phyloP scores from a whole-genome alignment of 1,140 invertebrate species.

The Apis dorsata region DNA sequence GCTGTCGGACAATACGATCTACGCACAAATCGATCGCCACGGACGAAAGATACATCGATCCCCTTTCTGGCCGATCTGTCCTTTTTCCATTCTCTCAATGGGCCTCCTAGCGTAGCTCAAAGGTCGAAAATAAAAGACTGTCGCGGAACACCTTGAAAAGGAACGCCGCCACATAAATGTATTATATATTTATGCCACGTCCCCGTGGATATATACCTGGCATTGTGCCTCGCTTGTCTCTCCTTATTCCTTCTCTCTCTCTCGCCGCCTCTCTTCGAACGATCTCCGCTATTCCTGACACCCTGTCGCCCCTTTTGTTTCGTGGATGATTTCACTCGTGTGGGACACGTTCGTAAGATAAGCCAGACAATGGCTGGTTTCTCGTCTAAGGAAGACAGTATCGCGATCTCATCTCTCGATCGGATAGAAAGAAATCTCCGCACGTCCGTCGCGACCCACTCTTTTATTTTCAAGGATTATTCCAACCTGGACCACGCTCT shows the following conservation, averaged over 20 bases:
- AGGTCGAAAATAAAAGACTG: conserved; percentile 61
- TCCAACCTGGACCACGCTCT: not conserved
- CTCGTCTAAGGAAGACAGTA: conserved; percentile 61
- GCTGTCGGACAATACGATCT: conserved; percentile 49
- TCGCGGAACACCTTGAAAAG: conserved; percentile 54
- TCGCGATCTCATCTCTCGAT: conserved; percentile 64
- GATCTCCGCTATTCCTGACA: conserved; percentile 53
- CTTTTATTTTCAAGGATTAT: conserved; percentile 43
- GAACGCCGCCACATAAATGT: conserved; percentile 53
- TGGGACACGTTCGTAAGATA: conserved; percentile 62
- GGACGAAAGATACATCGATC: conserved; percentile 48
- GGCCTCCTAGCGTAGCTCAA: conserved; percentile 39
- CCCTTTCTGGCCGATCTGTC: conserved; percentile 22
- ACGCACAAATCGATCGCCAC: conserved; percentile 46
- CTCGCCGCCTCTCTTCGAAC: not conserved
- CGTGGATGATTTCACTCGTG: conserved; percentile 64
- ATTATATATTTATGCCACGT: conserved; percentile 63
- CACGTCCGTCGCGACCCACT: not conserved
- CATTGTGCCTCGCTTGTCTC: conserved; percentile 49
- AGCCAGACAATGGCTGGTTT: conserved; percentile 59
- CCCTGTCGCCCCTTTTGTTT: conserved; percentile 62
- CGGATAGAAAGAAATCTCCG: conserved; percentile 31
- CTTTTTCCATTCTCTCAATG: conserved; percentile 32
- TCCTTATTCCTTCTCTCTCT: not conserved
- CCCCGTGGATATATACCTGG: conserved; percentile 62